Conservation (phyloP, 2,797 vertebrate genomes). For the Paedocypris micromegethes region DNA sequence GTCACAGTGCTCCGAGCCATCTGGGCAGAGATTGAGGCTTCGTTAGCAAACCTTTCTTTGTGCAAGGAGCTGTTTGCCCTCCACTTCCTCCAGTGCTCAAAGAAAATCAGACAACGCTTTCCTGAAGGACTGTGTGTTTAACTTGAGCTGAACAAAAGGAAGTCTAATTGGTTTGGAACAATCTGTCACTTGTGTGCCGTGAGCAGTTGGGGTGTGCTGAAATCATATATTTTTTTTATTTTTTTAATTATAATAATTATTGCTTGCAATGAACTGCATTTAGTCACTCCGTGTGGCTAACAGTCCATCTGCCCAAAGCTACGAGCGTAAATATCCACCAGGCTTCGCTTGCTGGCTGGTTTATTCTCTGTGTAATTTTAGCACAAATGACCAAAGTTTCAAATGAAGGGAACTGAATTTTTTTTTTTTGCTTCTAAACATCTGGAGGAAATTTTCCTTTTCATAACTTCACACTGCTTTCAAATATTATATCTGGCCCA, state of each 20-base stretch:
- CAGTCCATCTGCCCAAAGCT: slow-evolving; percentile 26
- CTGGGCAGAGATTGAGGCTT: slow-evolving; percentile 63
- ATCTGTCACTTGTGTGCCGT: slow-evolving; percentile 67
- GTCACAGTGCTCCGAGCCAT: slow-evolving; percentile 71
- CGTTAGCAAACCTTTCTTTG: slow-evolving; percentile 49
- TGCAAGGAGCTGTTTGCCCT: slow-evolving; percentile 60
- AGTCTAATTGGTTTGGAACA: slow-evolving; percentile 75
- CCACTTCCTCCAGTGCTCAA: slow-evolving; percentile 66
- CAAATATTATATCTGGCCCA: slow-evolving; percentile 39
- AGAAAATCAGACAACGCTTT: slow-evolving; percentile 70
- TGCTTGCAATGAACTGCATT: slow-evolving; percentile 15
- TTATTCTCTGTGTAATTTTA: slow-evolving; percentile 33
- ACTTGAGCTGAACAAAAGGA: slow-evolving; percentile 70
- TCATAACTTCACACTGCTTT: slow-evolving; percentile 39
- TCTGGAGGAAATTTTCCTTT: slow-evolving; percentile 43
- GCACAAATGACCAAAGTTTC: slow-evolving; percentile 17
- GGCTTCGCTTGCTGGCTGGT: slow-evolving; percentile 27
- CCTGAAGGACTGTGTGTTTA: slow-evolving; percentile 68
- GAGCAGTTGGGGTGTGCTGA: slow-evolving; percentile 62
- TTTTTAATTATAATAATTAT: slow-evolving; percentile 27
- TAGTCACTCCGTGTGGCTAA: slow-evolving; percentile 20
- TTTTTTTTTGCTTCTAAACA: slow-evolving; percentile 25
- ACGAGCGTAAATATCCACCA: slow-evolving; percentile 26
- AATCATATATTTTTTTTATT: slow-evolving; percentile 40
- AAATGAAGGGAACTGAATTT: slow-evolving; percentile 26